Evolutionary conservation across 2,113 vertebrate species (phyloP), one percentile per base, ranked within the genome.

Genomic region (Abramis brama): DNA sequence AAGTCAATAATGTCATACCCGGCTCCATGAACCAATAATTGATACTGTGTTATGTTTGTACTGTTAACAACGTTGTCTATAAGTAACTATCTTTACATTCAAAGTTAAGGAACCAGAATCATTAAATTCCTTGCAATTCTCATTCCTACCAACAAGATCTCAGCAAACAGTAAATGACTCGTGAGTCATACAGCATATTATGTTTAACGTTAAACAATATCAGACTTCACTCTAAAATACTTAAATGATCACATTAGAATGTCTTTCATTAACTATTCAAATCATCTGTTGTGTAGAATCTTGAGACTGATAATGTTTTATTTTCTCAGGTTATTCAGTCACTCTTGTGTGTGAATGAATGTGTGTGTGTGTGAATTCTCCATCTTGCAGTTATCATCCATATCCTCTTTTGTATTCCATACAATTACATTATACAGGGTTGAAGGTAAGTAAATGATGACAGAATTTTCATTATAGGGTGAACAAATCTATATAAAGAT

Each of bases 121-220:
- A 3, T 74, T 74, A 15, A 45, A 74, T 74, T 13, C 71, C 71
- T 74, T 43, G 71, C 5, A n/a, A 74, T 43, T 71, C 7, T 10
- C 2, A 43, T 9, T 71, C 19, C 19, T 71, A 39, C 36, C 68
- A 19, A 19, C 30, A 78, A 23, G 52, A 21, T 78, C 9, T 78
- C 19, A 11, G 27, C 76, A 75, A 59, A 81, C 19, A 70, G 6
- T 75, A 50, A 64, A 80, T 84, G 39, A 15, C 43, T 79, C 19
- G 4, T 78, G 5, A 55, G 62, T 71, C 80, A 62, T 50, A 66
- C 47, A 66, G 64, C 30, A 76, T 74, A 55, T 84, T 74, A 55
- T 84, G 55, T 45, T 68, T 68, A 36, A 77, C n/a, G 43, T 43
- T 27, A 77, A 85, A 59, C 75, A 79, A 68, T 64, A 71, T 23